Base-by-base conservation (phyloP, 2,113 vertebrate species). In the Pagrus major region DNA sequence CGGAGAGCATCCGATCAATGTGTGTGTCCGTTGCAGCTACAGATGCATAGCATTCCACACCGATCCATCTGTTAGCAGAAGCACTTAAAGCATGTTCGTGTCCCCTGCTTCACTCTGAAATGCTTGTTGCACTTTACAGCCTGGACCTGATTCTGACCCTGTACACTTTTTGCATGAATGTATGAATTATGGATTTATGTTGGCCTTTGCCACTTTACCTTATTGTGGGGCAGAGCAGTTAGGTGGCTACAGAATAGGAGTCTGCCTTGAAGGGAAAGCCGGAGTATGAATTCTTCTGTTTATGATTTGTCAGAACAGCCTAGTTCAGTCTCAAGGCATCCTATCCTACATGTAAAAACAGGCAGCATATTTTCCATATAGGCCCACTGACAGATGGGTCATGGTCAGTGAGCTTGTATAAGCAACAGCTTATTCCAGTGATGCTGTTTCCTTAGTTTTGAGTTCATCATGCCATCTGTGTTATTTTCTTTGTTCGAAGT, bases 31-130 rank as follows among this genome's bases (percentile, higher is more conserved):
- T 31, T 58, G 75, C 39, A 18, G 20, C 59, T 37, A 35, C 42
- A 41, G 70, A 86, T 77, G 67, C 25, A 21, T 25, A 51, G 37
- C 71, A 88, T 91, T 91, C 89, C 89, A 35, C 42, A 46, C 3
- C 35, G 23, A 75, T 44, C 76, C 80, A 78, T 93, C 92, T 91
- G 81, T 93, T 93, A 80, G 78, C 91, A 84, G 64, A 67, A 63
- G 90, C 88, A 87, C 90, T 90, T 89, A 88, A 78, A 89, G 63
- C 56, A 23, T 11, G 69, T 52, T 42, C 1, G n/a, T 16, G 29
- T 83, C 49, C 41, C 76, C 52, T 39, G 70, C 70, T 23, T 65
- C 27, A 20, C 14, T 76, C 51, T 41, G 49, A 61, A 39, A 46
- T 59, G 9, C 23, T 33, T 15, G 15, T 29, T 29, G 1, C 2